phyloP scores from a whole-genome alignment of 1,140 invertebrate species.

The Eumaeus atala region DNA sequence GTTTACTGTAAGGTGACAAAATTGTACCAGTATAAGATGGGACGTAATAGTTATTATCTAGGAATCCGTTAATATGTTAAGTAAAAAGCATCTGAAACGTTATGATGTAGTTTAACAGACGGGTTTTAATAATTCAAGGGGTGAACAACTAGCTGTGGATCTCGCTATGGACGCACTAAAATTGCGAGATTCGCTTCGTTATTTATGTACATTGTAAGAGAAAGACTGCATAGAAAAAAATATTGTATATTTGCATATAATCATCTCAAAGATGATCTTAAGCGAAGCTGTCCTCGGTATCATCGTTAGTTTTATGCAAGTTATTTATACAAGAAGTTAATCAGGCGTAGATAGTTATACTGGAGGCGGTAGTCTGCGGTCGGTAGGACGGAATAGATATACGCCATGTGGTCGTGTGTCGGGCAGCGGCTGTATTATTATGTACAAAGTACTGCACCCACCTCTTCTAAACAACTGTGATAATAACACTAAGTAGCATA shows the following conservation, averaged over 20 bases:
- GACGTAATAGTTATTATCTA: slow-evolving; percentile 73
- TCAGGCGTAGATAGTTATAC: slow-evolving; percentile 23
- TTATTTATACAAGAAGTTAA: slow-evolving; percentile 20
- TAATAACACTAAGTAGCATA: slow-evolving; percentile 76
- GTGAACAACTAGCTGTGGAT: slow-evolving; percentile 57
- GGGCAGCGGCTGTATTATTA: slow-evolving; percentile 65
- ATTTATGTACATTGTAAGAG: slow-evolving; percentile 66
- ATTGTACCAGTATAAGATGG: slow-evolving; percentile 65
- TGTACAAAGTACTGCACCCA: slow-evolving; percentile 75
- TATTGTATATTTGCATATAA: slow-evolving; percentile 57
- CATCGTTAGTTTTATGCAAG: slow-evolving; percentile 37
- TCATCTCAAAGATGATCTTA: slow-evolving; percentile 61
- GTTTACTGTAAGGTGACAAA: slow-evolving; percentile 67
- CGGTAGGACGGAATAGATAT: slow-evolving; percentile 41
- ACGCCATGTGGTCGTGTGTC: slow-evolving; percentile 45
- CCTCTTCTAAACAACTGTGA: slow-evolving; percentile 76
- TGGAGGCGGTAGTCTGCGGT: slow-evolving; percentile 18
- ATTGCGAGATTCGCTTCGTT: slow-evolving; percentile 52
- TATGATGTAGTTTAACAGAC: slow-evolving; percentile 36
- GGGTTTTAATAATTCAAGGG: slow-evolving; percentile 43
- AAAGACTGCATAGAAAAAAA: slow-evolving; percentile 57
- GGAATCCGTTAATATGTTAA: slow-evolving; percentile 40
- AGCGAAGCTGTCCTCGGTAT: slow-evolving; percentile 40
- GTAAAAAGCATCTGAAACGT: slow-evolving; percentile 42
- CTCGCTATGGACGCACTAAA: slow-evolving; percentile 41